Conservation (phyloP, 2,797 vertebrate species). For the Dicrostonyx torquatus region DNA sequence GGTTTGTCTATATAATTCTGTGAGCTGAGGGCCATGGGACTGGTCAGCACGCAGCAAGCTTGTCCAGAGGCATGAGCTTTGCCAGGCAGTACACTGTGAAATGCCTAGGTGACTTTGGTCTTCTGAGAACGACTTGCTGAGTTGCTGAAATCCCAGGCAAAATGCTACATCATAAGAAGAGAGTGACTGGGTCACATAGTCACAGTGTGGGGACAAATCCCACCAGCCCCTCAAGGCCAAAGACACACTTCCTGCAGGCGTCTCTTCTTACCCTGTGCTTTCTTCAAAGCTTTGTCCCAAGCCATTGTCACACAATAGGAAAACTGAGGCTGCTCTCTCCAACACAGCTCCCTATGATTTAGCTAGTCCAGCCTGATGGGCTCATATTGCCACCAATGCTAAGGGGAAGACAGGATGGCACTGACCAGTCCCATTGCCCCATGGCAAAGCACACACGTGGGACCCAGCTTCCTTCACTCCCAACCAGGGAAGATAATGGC, state of each 20-base stretch:
- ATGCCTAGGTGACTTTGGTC: neutral
- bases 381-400: neutral
- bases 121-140: neutral
- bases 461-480: neutral
- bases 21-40: neutral
- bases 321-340: neutral
- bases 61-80: neutral
- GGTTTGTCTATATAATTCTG: neutral
- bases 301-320: no score
- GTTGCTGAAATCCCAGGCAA: neutral
- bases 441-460: fast-evolving
- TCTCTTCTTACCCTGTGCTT: neutral
- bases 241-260: fast-evolving
- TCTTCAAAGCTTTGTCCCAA: neutral
- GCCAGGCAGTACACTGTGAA: neutral
- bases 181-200: neutral
- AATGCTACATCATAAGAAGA: neutral
- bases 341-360: neutral
- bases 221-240: neutral
- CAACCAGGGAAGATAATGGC: fast-evolving
- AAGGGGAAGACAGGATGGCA: neutral
- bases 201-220: neutral
- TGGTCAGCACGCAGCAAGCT: neutral
- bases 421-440: no score
- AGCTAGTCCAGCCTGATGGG: no score